These are phyloP conservation scores for Cariama cristata DNA, from an alignment of 2,113 vertebrate species.

Conservation along the genomic window DNA sequence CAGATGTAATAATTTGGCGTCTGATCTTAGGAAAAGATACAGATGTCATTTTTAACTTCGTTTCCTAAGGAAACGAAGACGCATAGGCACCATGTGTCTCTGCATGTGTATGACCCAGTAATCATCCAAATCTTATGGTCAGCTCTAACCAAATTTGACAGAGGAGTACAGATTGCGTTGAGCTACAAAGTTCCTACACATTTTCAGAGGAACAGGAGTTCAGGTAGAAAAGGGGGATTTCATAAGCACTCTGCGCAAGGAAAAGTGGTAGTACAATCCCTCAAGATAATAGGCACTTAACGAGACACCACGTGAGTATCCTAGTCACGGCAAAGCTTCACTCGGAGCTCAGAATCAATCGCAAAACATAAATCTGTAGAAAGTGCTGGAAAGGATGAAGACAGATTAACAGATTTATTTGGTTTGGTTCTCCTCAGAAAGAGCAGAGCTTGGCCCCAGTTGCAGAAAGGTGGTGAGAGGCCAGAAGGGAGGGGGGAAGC, in stretches of 20 bases:
- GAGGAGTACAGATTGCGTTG: not conserved
- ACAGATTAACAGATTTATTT: not conserved
- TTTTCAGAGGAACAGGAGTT: not conserved
- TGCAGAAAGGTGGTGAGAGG: not conserved
- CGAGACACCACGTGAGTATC: not conserved
- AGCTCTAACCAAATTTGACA: not conserved
- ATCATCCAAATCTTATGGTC: not conserved
- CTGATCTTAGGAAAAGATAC: constrained; percentile 7
- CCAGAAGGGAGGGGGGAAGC: not conserved
- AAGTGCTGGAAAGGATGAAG: not conserved
- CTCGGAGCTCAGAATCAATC: not conserved
- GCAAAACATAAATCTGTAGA: not conserved
- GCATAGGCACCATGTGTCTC: not conserved
- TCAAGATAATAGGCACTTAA: not conserved
- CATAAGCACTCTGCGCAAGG: not conserved
- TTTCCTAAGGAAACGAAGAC: not conserved
- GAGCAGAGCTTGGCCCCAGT: not conserved
- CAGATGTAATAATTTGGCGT: constrained; percentile 13
- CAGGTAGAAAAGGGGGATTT: rapidly evolving
- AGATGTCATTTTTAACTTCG: not conserved
- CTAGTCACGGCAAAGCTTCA: not conserved
- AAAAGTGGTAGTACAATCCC: not conserved
- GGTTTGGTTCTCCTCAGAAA: not conserved
- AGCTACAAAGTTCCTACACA: not conserved
- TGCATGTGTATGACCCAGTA: not conserved